Evolutionary conservation across 1,140 invertebrate genomes (phyloP).

Genomic region (Drosophila miranda): DNA sequence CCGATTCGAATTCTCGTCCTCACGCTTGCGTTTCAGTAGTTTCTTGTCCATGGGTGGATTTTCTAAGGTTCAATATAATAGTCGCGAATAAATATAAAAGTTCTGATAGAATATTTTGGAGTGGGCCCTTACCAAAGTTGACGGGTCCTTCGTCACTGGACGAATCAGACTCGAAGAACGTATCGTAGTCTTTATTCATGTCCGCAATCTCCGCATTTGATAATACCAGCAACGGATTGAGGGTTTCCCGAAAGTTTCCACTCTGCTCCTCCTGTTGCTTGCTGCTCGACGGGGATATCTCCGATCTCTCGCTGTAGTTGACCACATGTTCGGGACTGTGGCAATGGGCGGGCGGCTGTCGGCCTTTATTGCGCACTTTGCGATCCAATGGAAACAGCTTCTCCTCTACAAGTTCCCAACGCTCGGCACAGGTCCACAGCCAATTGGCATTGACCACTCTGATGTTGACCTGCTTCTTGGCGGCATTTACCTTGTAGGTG

Average conservation of each 20-base stretch:
- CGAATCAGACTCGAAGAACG: constrained; percentile 79
- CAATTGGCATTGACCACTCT: constrained; percentile 95
- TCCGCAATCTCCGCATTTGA: constrained; percentile 93
- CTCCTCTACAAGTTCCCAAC: constrained; percentile 96
- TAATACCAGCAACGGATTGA: constrained; percentile 94
- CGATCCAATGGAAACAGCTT: constrained; percentile 87
- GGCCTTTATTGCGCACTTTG: constrained; percentile 83
- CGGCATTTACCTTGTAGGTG: constrained; percentile 92
- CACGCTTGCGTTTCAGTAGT: constrained; percentile 82
- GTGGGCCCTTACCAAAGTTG: constrained; percentile 81
- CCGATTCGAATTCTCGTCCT: constrained; percentile 80
- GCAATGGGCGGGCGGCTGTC: constrained; percentile 92
- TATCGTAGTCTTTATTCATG: constrained; percentile 94
- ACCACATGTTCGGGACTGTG: constrained; percentile 87
- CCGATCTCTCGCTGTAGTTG: constrained; percentile 79
- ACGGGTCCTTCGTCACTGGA: constrained; percentile 84
- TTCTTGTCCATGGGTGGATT: constrained; percentile 81
- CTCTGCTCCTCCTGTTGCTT: constrained; percentile 83
- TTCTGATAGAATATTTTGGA: constrained; percentile 21
- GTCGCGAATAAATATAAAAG: neutral
- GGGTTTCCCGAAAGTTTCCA: constrained; percentile 89
- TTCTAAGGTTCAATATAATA: constrained; percentile 43
- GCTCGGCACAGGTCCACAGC: constrained; percentile 95
- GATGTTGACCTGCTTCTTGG: constrained; percentile 86
- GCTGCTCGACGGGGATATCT: constrained; percentile 75